phyloP scores from a whole-genome alignment of 2,888 invertebrate species.

The Adineta ricciae region DNA sequence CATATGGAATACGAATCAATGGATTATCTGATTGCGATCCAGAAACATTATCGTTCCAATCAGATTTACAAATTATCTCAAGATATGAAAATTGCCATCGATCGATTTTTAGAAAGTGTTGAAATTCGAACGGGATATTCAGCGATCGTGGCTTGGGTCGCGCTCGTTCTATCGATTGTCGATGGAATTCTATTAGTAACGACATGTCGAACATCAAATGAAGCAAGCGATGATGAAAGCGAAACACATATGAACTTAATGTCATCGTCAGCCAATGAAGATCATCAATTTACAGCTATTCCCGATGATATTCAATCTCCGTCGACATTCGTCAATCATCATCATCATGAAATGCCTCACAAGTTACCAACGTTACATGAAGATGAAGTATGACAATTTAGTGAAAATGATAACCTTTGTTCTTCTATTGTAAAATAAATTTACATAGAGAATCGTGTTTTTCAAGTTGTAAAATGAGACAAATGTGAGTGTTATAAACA shows the following conservation, averaged over 20 bases:
- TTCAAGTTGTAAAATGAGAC: background rate
- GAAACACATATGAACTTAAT: background rate
- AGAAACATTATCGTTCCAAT: conserved; percentile 5
- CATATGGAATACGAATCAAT: background rate
- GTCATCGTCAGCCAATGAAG: background rate
- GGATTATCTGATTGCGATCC: background rate
- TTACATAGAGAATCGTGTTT: background rate
- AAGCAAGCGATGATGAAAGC: background rate
- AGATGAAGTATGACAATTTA: background rate
- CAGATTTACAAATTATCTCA: conserved; percentile 6
- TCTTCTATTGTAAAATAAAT: background rate
- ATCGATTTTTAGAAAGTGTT: background rate
- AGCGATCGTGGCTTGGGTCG: background rate
- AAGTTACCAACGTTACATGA: background rate
- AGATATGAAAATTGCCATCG: background rate
- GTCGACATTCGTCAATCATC: background rate
- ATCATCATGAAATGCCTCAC: background rate
- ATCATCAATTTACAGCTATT: background rate
- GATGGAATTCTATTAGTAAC: background rate
- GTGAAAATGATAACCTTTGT: background rate
- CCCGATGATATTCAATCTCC: background rate
- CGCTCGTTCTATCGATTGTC: background rate
- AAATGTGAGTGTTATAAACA: background rate
- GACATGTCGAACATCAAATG: background rate
- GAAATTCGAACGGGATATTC: background rate